These are phyloP conservation scores for Ictalurus furcatus DNA, from an alignment of 2,113 vertebrate species.

Conservation along the genomic window DNA sequence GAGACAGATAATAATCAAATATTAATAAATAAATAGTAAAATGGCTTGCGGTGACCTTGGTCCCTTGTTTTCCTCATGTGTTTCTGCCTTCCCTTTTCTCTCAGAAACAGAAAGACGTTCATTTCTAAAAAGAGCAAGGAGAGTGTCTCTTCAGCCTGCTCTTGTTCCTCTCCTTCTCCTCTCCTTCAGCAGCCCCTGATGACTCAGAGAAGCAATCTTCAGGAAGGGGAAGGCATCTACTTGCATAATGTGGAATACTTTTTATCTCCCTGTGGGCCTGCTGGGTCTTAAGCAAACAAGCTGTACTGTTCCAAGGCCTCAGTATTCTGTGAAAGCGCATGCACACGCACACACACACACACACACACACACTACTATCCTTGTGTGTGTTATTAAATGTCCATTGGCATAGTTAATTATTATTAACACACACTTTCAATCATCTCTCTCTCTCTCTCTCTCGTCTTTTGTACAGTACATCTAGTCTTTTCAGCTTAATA, in stretches of 20 bases:
- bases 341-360: neutral
- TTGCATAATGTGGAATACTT: conserved; percentile 74
- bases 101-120: conserved; percentile 61
- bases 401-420: too few relatives aligned
- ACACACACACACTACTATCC: too few relatives aligned
- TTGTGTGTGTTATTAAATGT: too few relatives aligned
- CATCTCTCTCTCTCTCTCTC: neutral
- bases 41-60: neutral
- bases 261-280: conserved; percentile 24
- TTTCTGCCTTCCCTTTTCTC: conserved; percentile 20
- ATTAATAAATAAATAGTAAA: neutral
- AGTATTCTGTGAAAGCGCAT: neutral
- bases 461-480: neutral
- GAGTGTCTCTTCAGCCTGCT: neutral
- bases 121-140: conserved; percentile 56
- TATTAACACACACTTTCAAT: neutral
- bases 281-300: neutral
- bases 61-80: neutral
- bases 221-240: conserved; percentile 53
- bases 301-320: neutral
- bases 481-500: neutral
- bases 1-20: neutral
- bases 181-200: neutral
- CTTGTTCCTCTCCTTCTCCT: neutral
- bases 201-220: neutral